Base-by-base conservation (phyloP, 2,113 vertebrate genomes). In the Mesembrinibis cayennensis region DNA sequence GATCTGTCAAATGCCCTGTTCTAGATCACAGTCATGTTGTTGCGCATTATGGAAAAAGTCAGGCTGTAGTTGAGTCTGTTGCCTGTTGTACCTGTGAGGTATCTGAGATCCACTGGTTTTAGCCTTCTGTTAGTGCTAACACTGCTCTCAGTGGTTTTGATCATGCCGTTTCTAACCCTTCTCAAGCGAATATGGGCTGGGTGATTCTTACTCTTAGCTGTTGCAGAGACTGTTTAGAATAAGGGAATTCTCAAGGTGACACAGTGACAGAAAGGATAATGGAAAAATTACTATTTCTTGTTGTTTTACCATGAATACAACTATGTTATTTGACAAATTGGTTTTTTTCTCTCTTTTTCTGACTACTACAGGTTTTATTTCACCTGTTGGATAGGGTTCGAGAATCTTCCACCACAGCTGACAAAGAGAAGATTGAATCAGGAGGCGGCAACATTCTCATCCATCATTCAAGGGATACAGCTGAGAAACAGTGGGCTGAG, bases 401-500 rank as follows among this genome's bases (percentile, higher is more conserved):
- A 97, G 99, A 98, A 42, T 99, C 99, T 26, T 99, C 99, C 97
- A 99, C 99, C 7, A 99, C 99, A 44, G 99, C 99, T 17, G 99
- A 99, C 97, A 99, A 99, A 97, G 99, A 99, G 97, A 99, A 99
- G 97, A 99, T 99, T 38, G 99, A 99, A 94, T 99, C 99, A 4
- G 99, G 99, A 45, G 99, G 99, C 65, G 99, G 99, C 40, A 99
- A 99, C 98, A 99, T 99, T 94, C 99, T 99, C 49, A 99, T 99
- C 97, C 99, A 99, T 96, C 99, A 99, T 97, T 99, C 99, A 13
- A 98, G 99, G 7, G 99, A 99, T 96, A 99, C 99, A 12, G 99
- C 99, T n/a, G 99, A 99, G 95, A 99, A 99, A 83, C 99, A 99
- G 65, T 99, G 99, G 99, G 99, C 99, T 6, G 99, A 99, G 95